Conservation (phyloP, 2,888 invertebrate genomes). For the Homarus gammarus region DNA sequence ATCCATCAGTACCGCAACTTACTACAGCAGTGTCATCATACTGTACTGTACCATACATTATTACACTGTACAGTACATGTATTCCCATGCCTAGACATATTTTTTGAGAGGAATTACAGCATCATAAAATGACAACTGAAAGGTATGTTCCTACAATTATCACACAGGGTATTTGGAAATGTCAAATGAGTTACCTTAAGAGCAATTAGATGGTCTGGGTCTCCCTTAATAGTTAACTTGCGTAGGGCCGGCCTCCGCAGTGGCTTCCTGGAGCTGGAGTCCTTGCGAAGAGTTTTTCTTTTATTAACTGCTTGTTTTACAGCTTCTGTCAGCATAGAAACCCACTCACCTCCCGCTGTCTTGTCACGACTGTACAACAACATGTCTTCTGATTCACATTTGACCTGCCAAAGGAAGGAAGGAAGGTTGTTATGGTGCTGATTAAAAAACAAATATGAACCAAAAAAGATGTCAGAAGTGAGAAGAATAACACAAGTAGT, state of each 20-base stretch:
- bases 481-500: no score
- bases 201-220: slow-evolving; percentile 19
- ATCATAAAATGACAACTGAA: no score
- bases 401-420: slow-evolving; percentile 45
- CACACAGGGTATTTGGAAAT: no score
- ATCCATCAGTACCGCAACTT: no score
- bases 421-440: background rate
- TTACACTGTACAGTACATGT: no score
- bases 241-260: slow-evolving; percentile 56
- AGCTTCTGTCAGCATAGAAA: slow-evolving; percentile 51
- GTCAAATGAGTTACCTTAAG: slow-evolving; percentile 39
- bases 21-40: no score
- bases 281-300: slow-evolving; percentile 62
- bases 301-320: slow-evolving; percentile 37
- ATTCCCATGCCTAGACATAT: no score
- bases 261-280: slow-evolving; percentile 68
- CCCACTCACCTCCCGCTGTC: slow-evolving; percentile 49
- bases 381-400: slow-evolving; percentile 68
- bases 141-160: no score
- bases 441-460: no score
- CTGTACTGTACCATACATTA: no score
- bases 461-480: no score
- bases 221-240: slow-evolving; percentile 30
- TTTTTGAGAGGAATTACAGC: no score
- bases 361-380: slow-evolving; percentile 62